phyloP scores from a whole-genome alignment of 2,888 invertebrate genomes.

The Amorpha juglandis region DNA sequence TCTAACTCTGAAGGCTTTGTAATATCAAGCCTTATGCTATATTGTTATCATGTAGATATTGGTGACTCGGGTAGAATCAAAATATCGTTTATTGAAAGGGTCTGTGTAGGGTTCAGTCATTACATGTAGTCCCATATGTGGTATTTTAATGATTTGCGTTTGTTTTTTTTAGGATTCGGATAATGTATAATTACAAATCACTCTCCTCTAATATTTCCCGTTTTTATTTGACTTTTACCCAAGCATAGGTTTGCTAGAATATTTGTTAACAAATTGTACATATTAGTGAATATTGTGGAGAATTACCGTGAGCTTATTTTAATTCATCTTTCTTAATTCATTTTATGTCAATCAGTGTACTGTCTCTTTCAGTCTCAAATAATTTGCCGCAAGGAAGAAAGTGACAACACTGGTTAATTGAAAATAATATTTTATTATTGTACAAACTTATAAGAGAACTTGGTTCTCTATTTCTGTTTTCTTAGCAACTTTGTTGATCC shows the following conservation, averaged over 20 bases:
- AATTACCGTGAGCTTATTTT: not conserved
- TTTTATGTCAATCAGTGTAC: not conserved
- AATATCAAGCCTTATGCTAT: not conserved
- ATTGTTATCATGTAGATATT: not conserved
- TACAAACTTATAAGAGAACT: not conserved
- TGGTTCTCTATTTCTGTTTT: not conserved
- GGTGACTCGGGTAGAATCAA: not conserved
- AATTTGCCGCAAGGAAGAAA: not conserved
- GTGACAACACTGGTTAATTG: not conserved
- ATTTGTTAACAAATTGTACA: constrained; percentile 7
- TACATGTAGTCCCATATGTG: too few relatives aligned
- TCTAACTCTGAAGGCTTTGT: constrained; percentile 28
- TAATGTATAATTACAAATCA: too few relatives aligned
- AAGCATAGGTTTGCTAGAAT: not conserved
- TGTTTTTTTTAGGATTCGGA: too few relatives aligned
- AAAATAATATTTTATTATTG: not conserved
- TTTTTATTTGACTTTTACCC: too few relatives aligned
- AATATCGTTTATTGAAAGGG: not conserved
- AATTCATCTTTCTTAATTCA: not conserved
- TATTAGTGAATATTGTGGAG: not conserved
- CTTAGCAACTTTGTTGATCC: too few relatives aligned
- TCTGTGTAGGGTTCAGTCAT: not conserved
- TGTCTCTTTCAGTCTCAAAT: too few relatives aligned
- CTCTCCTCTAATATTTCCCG: too few relatives aligned
- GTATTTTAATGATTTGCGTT: too few relatives aligned